Conservation (phyloP, 2,797 vertebrate species). For the Antennarius maculatus region DNA sequence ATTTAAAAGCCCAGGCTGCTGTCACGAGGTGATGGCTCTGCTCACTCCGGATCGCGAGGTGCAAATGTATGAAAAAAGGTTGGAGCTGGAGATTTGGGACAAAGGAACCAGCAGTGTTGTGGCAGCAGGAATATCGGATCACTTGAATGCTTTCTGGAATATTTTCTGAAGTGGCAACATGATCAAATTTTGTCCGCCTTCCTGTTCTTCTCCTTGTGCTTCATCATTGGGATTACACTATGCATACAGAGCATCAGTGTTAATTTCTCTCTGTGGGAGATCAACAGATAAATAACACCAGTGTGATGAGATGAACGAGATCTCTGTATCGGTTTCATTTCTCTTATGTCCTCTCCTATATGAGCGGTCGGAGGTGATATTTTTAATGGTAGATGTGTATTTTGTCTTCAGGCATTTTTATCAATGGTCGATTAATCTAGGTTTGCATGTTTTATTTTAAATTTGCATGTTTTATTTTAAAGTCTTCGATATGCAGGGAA, state of each 20-base stretch:
- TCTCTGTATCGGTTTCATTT: neutral
- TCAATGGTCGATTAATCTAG: neutral
- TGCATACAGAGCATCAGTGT: constrained; percentile 41
- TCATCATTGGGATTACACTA: constrained; percentile 36
- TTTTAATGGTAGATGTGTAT: too few species aligned
- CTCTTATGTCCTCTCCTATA: neutral
- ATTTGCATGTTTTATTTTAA: neutral
- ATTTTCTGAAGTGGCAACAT: constrained; percentile 58
- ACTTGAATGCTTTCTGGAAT: constrained; percentile 75
- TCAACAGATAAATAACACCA: constrained; percentile 3
- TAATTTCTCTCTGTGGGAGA: constrained; percentile 11
- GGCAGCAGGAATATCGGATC: constrained; percentile 76
- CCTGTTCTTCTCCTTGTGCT: constrained; percentile 15
- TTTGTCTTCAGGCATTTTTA: neutral
- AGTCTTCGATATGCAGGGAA: too few species aligned
- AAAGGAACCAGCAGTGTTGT: constrained; percentile 70
- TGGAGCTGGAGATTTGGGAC: constrained; percentile 66
- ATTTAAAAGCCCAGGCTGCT: constrained; percentile 71
- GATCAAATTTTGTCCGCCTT: constrained; percentile 40
- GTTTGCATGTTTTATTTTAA: neutral
- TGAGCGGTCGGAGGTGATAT: too few species aligned
- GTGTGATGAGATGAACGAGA: neutral
- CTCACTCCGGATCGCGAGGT: constrained; percentile 79
- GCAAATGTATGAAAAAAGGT: constrained; percentile 85
- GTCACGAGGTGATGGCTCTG: constrained; percentile 68